Evolutionary conservation across 2,797 vertebrate species (phyloP).

Genomic region (Acanthis flammea): DNA sequence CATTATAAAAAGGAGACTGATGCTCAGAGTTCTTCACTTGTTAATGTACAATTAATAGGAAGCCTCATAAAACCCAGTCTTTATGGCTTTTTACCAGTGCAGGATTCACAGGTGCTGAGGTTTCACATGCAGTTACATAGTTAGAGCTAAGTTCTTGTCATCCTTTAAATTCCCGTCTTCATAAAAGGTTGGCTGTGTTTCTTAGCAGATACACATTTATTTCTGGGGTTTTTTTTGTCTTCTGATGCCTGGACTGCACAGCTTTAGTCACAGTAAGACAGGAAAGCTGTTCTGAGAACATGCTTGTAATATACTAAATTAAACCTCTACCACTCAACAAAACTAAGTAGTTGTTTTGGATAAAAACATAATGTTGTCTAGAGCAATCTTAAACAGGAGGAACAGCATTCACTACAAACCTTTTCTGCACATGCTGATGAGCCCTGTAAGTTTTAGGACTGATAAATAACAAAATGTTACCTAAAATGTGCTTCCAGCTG

Average conservation of each 20-base stretch:
- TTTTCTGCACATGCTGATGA: neutral
- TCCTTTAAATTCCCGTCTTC: slow-evolving; percentile 27
- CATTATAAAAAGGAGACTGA: neutral
- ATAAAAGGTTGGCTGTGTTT: slow-evolving; percentile 3
- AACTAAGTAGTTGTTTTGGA: neutral
- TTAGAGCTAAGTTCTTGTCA: neutral
- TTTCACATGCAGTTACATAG: neutral
- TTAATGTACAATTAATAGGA: neutral
- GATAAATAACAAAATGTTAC: neutral
- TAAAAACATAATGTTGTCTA: neutral
- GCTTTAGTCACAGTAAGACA: neutral
- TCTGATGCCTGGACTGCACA: neutral
- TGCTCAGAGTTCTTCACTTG: neutral
- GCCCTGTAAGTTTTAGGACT: neutral
- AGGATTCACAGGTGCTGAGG: neutral
- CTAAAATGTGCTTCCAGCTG: neutral
- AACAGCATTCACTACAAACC: neutral
- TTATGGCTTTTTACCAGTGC: neutral
- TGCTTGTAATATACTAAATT: neutral
- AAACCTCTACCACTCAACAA: neutral
- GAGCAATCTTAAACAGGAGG: slow-evolving; percentile 8
- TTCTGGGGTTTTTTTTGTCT: neutral
- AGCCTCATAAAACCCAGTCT: neutral
- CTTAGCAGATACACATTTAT: neutral
- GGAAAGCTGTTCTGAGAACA: neutral